Evolutionary conservation across 2,797 vertebrate genomes (phyloP).

Genomic region (Onychomys leucogaster): DNA sequence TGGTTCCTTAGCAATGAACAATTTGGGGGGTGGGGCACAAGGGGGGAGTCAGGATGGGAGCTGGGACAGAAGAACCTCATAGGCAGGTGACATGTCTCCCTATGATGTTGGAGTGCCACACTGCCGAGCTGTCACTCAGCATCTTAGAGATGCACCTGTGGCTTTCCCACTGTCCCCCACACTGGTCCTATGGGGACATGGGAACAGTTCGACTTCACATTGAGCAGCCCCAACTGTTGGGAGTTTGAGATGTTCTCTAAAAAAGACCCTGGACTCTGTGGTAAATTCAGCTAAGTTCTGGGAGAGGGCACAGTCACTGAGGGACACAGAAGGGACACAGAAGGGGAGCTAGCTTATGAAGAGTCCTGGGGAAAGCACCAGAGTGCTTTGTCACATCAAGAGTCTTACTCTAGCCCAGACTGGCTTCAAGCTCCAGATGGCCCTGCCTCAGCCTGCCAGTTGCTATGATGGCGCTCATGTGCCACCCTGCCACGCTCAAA

Average conservation of each 20-base stretch:
- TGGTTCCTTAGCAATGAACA: background rate
- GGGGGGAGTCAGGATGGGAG: rapidly evolving
- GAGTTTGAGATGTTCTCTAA: background rate
- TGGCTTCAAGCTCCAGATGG: background rate
- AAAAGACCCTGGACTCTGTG: background rate
- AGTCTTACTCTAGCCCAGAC: background rate
- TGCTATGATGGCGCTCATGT: background rate
- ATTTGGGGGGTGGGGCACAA: background rate
- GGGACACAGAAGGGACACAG: background rate
- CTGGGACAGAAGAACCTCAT: rapidly evolving
- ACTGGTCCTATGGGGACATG: background rate
- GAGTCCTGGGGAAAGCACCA: background rate
- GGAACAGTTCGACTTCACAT: background rate
- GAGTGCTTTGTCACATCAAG: background rate
- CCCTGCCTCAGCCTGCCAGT: background rate
- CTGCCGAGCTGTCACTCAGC: background rate
- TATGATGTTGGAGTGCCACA: background rate
- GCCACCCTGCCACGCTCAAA: background rate
- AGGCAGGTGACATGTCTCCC: background rate
- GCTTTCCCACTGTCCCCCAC: background rate
- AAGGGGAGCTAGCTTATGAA: background rate
- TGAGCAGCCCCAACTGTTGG: background rate
- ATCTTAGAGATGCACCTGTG: background rate
- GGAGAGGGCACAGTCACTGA: background rate
- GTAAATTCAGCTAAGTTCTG: background rate